Evolutionary conservation across 2,888 invertebrate genomes (phyloP), one percentile per base, ranked within the genome.

Genomic region (Metallyticus violacea): DNA sequence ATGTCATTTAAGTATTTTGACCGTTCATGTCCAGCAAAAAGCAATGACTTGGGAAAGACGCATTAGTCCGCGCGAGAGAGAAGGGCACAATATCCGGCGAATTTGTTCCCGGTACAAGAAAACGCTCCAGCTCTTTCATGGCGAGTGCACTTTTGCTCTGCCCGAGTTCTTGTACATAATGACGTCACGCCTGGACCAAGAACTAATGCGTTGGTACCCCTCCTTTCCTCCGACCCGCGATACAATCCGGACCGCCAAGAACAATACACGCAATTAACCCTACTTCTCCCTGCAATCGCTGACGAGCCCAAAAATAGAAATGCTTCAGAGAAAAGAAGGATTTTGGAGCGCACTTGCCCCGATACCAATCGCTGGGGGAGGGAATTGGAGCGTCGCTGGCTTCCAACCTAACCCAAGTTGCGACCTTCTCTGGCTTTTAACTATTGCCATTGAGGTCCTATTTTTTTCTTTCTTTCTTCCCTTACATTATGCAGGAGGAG

Each of bases 181-280:
- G 40, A 62, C 40, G 40, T 62, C 40, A 62, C 40, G 40, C 40
- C 40, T 62, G 40, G 40, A 22, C 3, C 40, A 62, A 62, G 40
- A 62, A 62, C 40, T 62, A 62, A 62, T 62, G 40, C 40, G 15
- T 62, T 62, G 40, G 40, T 62, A 62, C 9, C 40, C 40, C 40
- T 62, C 40, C 40, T n/a, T n/a, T n/a, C 40, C 30, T 22, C 40
- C 40, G 40, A n/a, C n/a, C n/a, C 40, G 40, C 40, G 15, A 15
- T 62, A 62, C 40, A 62, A 22, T 22, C 40, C 40, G 40, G 40
- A 62, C 28, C 77, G 25, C n/a, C 83, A 77, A 77, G 83, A 83
- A 83, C 83, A 83, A 83, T 83, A 77, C 29, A 28, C 25, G 83
- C 83, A 83, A 83, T 83, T 83, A 83, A 77, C 83, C 26, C 76